Conservation (phyloP, 2,113 vertebrate species). For the Anarrhichthys ocellatus region DNA sequence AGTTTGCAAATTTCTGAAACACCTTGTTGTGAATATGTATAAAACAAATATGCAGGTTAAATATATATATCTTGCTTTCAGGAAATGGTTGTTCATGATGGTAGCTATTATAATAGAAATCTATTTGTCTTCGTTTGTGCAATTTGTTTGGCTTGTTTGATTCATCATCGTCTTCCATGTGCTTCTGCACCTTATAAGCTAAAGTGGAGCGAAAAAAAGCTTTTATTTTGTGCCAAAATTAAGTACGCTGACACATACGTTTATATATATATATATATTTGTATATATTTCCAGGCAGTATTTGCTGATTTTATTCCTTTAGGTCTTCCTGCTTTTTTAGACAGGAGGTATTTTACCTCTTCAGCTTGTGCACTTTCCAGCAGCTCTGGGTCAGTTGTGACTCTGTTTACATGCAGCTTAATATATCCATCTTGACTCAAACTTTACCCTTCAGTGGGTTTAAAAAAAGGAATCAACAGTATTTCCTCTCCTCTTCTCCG, state of each 20-base stretch:
- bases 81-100: conserved; percentile 20
- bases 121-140: conserved; percentile 19
- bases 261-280: neutral
- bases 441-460: too few species aligned
- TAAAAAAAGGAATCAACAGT: neutral
- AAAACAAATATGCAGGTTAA: conserved; percentile 14
- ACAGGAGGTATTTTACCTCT: conserved; percentile 13
- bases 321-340: conserved; percentile 61
- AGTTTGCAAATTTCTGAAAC: conserved; percentile 25
- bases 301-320: conserved; percentile 35
- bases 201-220: conserved; percentile 15
- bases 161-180: conserved; percentile 67
- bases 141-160: conserved; percentile 19
- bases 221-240: conserved; percentile 44
- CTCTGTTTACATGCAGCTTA: conserved; percentile 26
- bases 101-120: conserved; percentile 19
- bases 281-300: conserved; percentile 11
- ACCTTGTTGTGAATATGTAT: conserved; percentile 41
- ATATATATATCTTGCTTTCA: conserved; percentile 23
- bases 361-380: conserved; percentile 62
- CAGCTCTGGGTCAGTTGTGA: conserved; percentile 16
- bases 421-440: neutral
- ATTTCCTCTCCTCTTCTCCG: neutral
- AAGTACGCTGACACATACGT: neutral
- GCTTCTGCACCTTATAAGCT: conserved; percentile 27